Percentiles rank a stretch among this genome's conserved stretches.
Conservation (phyloP, 2,113 vertebrate genomes). For the Aptenodytes forsteri region DNA sequence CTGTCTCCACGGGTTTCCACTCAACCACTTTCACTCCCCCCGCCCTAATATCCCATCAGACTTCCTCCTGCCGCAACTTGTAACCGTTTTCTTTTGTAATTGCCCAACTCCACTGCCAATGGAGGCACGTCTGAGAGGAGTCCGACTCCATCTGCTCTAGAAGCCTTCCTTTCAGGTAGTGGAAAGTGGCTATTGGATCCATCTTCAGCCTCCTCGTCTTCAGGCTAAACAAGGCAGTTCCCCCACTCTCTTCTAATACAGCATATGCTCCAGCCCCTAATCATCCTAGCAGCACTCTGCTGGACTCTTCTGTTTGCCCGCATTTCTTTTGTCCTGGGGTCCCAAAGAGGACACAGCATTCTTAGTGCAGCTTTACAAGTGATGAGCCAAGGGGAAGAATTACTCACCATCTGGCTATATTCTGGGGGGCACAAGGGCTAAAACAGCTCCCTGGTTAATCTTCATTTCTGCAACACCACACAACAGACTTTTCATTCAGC, state of each 20-base stretch:
- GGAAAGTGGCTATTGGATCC: not conserved
- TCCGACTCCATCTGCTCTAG: not conserved
- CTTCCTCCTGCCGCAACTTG: not conserved
- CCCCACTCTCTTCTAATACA: not conserved
- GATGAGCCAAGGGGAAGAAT: not conserved
- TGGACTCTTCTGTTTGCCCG: not conserved
- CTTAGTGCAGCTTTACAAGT: not conserved
- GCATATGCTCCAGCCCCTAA: not conserved
- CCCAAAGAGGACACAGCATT: not conserved
- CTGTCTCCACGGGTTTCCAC: rapidly evolving
- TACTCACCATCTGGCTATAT: not conserved
- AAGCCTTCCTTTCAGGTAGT: not conserved
- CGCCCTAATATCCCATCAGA: not conserved
- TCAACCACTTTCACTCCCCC: not conserved
- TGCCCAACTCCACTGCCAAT: not conserved
- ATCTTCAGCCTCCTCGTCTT: not conserved
- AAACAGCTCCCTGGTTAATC: not conserved
- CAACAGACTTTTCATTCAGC: not conserved
- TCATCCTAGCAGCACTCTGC: not conserved
- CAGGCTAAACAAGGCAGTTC: not conserved
- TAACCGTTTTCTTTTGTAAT: not conserved
- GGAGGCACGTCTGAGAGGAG: not conserved
- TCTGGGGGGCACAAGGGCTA: not conserved
- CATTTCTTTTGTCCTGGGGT: not conserved
- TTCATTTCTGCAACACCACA: not conserved